Conservation (phyloP, 2,888 invertebrate species). For the Junonia oenone region DNA sequence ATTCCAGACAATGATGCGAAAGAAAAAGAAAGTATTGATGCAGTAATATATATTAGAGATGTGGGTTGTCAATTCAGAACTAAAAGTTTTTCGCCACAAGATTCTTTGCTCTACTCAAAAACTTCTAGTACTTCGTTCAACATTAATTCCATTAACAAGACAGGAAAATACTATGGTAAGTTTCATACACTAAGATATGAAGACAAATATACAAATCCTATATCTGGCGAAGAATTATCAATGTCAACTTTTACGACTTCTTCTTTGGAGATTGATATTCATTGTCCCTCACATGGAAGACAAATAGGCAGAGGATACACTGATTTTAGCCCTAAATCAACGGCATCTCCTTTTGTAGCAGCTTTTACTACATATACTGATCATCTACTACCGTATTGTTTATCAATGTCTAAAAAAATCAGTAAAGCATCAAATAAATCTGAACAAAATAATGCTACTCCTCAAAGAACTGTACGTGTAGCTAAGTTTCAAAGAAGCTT, state of each 20-base stretch:
- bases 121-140: conserved; percentile 49
- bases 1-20: conserved; percentile 9
- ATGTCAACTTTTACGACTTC: conserved; percentile 42
- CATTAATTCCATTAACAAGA: conserved; percentile 37
- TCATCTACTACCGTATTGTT: conserved; percentile 24
- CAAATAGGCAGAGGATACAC: conserved; percentile 25
- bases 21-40: conserved; percentile 36
- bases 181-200: conserved; percentile 51
- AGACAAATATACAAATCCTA: conserved; percentile 49
- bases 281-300: conserved; percentile 46
- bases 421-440: conserved; percentile 7
- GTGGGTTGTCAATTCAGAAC: conserved; percentile 65
- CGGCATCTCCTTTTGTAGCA: conserved; percentile 38
- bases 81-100: conserved; percentile 39
- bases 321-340: conserved; percentile 41
- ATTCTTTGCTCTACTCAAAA: conserved; percentile 41
- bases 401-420: conserved; percentile 14
- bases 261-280: conserved; percentile 43
- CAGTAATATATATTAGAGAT: conserved; percentile 61
- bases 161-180: conserved; percentile 42
- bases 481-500: conserved; percentile 44
- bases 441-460: conserved; percentile 7
- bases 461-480: conserved; percentile 11
- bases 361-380: conserved; percentile 36
- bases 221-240: conserved; percentile 38